Evolutionary conservation across 2,797 vertebrate genomes (phyloP), one percentile per base, ranked within the genome.

Genomic region (Leucoraja ocellata): DNA sequence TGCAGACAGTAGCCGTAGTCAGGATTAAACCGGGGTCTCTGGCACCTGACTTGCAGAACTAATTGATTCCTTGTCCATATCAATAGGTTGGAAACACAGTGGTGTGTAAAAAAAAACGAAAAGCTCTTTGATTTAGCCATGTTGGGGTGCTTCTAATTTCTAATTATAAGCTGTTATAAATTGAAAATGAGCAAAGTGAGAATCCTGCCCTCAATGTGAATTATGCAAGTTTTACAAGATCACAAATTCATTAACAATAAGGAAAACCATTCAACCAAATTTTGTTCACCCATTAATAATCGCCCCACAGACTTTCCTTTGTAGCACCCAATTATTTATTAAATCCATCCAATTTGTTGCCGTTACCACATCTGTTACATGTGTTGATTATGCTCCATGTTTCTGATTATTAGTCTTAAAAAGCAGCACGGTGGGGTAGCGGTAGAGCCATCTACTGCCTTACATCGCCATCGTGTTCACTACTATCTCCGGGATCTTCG

Each of bases 211-310:
- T 78, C n/a, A 78, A 78, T 36, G 10, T 39, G 32, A 79, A 39
- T 79, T 16, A 18, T 32, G n/a, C 61, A 88, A 68, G n/a, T 68
- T 88, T 88, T 61, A 88, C 63, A 88, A 68, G 84, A 65, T 88
- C 14, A 36, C n/a, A 88, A 88, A 18, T 68, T 88, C 32, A 18
- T 88, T 68, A 36, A 88, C n/a, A 88, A 88, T 68, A 63, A 88
- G 84, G 84, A 68, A 88, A 68, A 88, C 18, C 14, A 88, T 88
- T 88, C 84, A 88, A 65, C 1, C 63, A 16, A 68, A 65, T 16
- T 36, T 65, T 65, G 5, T 68, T 68, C 84, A 88, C 18, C 61
- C 63, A 4, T 68, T 68, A n/a, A 68, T n/a, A 68, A 88, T 88
- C n/a, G 9, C 61, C 63, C 84, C 3, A 68, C n/a, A 36, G 13